Conservation (phyloP, 2,888 invertebrate genomes). For the Amphiduros pacificus region DNA sequence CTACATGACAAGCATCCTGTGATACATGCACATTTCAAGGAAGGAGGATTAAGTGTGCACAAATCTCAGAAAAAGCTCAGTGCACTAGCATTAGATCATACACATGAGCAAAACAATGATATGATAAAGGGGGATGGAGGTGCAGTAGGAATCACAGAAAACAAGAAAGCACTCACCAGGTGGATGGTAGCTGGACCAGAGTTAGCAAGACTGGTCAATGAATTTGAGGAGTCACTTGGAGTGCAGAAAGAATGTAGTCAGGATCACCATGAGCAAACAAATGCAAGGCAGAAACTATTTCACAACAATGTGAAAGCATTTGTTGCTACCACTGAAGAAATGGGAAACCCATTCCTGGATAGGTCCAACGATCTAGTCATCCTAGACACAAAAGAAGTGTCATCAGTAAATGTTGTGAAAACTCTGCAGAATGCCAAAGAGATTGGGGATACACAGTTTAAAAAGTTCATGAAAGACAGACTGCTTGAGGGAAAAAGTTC, state of each 20-base stretch:
- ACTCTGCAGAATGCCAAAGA: background rate
- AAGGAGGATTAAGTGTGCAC: slow-evolving; percentile 13
- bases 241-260: slow-evolving; percentile 23
- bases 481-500: background rate
- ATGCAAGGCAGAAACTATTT: background rate
- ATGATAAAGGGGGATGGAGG: slow-evolving; percentile 16
- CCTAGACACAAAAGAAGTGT: slow-evolving; percentile 11
- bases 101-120: slow-evolving; percentile 20
- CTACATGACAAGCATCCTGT: slow-evolving; percentile 10
- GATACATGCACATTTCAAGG: slow-evolving; percentile 8
- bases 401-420: slow-evolving; percentile 2
- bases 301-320: slow-evolving; percentile 4
- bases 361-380: slow-evolving; percentile 5
- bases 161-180: slow-evolving; percentile 5
- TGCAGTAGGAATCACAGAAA: slow-evolving; percentile 16
- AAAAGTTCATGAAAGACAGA: background rate
- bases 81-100: slow-evolving; percentile 18
- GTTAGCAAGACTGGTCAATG: slow-evolving; percentile 15
- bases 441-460: background rate
- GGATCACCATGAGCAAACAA: background rate
- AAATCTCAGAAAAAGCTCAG: slow-evolving; percentile 10
- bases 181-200: slow-evolving; percentile 14
- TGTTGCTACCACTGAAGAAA: slow-evolving; percentile 17
- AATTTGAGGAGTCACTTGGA: slow-evolving; percentile 21
- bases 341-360: slow-evolving; percentile 22